Evolutionary conservation across 2,797 vertebrate genomes (phyloP).

Genomic region (Melanotaenia maccullochi): DNA sequence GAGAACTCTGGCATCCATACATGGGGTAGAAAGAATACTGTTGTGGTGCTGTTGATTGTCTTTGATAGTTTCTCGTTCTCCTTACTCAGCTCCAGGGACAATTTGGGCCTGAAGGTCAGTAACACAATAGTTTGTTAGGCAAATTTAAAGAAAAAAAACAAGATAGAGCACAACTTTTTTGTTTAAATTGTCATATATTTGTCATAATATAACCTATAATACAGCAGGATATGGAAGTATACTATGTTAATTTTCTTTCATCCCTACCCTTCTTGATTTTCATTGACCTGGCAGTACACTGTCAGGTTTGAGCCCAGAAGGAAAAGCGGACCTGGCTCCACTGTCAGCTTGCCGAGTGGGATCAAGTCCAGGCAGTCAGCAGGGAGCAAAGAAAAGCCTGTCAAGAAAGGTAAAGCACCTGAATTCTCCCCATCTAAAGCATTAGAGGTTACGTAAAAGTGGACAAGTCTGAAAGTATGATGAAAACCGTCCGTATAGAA

Average conservation of each 20-base stretch:
- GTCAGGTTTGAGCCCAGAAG: constrained; percentile 76
- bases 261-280: background rate
- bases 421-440: background rate
- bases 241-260: background rate
- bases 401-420: background rate
- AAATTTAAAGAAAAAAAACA: too few relatives aligned
- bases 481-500: too few relatives aligned
- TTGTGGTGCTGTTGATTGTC: constrained; percentile 73
- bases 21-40: constrained; percentile 67
- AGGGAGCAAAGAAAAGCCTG: constrained; percentile 38
- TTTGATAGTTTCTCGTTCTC: background rate
- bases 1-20: constrained; percentile 44
- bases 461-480: too few relatives aligned
- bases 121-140: background rate
- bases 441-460: too few relatives aligned
- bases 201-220: too few relatives aligned
- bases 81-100: constrained; percentile 72
- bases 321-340: constrained; percentile 63
- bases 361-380: background rate
- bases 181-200: too few relatives aligned
- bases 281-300: constrained; percentile 64
- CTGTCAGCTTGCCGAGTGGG: constrained; percentile 58
- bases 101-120: constrained; percentile 38
- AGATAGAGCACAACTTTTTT: too few relatives aligned
- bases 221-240: too few relatives aligned